Evolutionary conservation across 2,888 invertebrate species (phyloP).

Genomic region (Synanthedon myopaeformis): DNA sequence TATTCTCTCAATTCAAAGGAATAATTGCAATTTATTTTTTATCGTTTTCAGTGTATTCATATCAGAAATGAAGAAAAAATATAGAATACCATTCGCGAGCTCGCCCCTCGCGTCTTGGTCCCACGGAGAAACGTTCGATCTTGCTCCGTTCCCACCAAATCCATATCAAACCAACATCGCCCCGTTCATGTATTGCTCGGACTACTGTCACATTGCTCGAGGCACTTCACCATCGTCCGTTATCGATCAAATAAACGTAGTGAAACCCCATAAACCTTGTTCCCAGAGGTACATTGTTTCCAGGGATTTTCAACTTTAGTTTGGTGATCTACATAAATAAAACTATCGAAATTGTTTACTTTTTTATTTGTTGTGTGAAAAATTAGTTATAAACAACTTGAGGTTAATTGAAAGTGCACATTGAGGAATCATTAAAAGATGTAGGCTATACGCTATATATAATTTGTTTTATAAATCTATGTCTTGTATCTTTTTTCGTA

Average conservation of each 20-base stretch:
- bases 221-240: slow-evolving; percentile 48
- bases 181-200: slow-evolving; percentile 63
- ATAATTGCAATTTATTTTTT: background rate
- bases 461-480: no score
- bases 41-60: slow-evolving; percentile 40
- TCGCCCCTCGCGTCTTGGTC: slow-evolving; percentile 42
- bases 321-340: background rate
- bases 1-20: no score
- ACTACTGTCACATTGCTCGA: slow-evolving; percentile 53
- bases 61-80: slow-evolving; percentile 50
- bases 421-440: no score
- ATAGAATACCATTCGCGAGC: slow-evolving; percentile 34
- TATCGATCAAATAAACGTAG: slow-evolving; percentile 40
- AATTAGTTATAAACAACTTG: no score
- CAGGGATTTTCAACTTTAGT: slow-evolving; percentile 18
- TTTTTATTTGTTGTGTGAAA: no score
- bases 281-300: slow-evolving; percentile 35
- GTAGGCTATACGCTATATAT: no score
- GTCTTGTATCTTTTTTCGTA: slow-evolving; percentile 19
- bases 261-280: slow-evolving; percentile 31
- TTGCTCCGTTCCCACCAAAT: slow-evolving; percentile 51
- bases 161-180: slow-evolving; percentile 57
- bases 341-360: no score
- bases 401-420: no score
- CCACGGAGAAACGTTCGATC: slow-evolving; percentile 45